Percentiles rank a stretch among this genome's conserved stretches.
Conservation (phyloP, 2,888 invertebrate species). For the Gonocerus acuteangulatus region DNA sequence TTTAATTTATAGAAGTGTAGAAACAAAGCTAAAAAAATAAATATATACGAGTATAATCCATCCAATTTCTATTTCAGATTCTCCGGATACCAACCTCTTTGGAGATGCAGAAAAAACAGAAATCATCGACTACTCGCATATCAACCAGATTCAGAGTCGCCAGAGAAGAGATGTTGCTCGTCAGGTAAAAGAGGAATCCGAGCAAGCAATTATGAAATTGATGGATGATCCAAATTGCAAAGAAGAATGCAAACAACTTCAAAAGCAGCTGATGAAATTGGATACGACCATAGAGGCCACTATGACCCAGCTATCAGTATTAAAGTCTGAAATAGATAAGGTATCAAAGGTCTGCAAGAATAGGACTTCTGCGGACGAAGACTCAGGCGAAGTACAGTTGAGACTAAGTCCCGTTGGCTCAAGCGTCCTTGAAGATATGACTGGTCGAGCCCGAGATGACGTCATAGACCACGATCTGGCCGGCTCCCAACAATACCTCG, state of each 20-base stretch:
- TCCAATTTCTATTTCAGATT: too few species aligned
- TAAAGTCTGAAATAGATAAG: slow-evolving; percentile 8
- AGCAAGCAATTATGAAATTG: neutral
- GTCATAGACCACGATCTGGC: neutral
- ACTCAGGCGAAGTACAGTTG: neutral
- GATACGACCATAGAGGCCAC: neutral
- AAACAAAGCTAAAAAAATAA: too few species aligned
- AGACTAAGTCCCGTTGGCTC: neutral
- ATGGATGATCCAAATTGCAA: slow-evolving; percentile 13
- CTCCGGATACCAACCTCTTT: too few species aligned
- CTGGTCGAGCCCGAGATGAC: neutral
- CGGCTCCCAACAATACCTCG: neutral
- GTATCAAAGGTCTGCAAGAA: neutral
- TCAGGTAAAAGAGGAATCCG: neutral
- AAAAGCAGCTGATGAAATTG: neutral
- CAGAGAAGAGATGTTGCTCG: slow-evolving; percentile 3
- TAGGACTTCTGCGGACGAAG: neutral
- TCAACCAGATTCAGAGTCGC: neutral
- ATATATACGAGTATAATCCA: too few species aligned
- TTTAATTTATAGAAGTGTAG: too few species aligned
- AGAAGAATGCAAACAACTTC: slow-evolving; percentile 2
- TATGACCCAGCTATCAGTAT: neutral
- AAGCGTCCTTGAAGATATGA: neutral
- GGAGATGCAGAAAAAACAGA: too few species aligned
- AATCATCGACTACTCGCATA: too few species aligned